Base-by-base conservation (phyloP, 2,888 invertebrate species). In the Flabesymbios commensalis region DNA sequence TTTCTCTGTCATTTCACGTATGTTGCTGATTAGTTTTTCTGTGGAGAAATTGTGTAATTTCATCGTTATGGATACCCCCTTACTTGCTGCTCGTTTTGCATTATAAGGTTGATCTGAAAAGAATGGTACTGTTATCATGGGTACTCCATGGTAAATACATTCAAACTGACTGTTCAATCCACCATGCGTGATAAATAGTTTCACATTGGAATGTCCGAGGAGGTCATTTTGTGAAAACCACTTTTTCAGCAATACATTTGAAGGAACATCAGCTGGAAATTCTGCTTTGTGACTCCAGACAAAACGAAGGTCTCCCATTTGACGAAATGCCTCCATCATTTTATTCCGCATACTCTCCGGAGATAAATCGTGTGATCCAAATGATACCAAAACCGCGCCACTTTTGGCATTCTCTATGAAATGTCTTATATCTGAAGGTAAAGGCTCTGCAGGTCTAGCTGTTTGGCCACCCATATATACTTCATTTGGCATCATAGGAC, bases 401-500 rank as follows among this genome's bases (percentile, higher is more conserved):
- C n/a, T n/a, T n/a, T n/a, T n/a, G n/a, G n/a, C n/a, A n/a, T n/a
- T n/a, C n/a, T n/a, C n/a, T n/a, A n/a, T n/a, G n/a, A n/a, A n/a
- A n/a, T n/a, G n/a, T n/a, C n/a, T n/a, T n/a, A n/a, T n/a, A n/a
- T n/a, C n/a, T n/a, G n/a, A n/a, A 7, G 63, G 57, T 7, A 65
- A 33, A 2, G 60, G 54, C 43, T 41, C 54, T 1, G 63, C 48
- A 2, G 59, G 57, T 47, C 41, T 33, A 3, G 55, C 49, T n/a
- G 58, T 51, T 42, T 58, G 29, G 7, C 63, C 60, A 5, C 65
- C 61, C 22, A 63, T 36, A 4, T 56, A 3, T 17, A 61, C 42
- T 39, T 53, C 59, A 42, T 65, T 63, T 1, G 65, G 53, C 57
- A 57, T 58, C 7, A 36, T 39, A 5, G 65, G 65, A n/a, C 61